Evolutionary conservation across 1,140 invertebrate species (phyloP), one percentile per base, ranked within the genome.

Genomic region (Vollenhovia emeryi): DNA sequence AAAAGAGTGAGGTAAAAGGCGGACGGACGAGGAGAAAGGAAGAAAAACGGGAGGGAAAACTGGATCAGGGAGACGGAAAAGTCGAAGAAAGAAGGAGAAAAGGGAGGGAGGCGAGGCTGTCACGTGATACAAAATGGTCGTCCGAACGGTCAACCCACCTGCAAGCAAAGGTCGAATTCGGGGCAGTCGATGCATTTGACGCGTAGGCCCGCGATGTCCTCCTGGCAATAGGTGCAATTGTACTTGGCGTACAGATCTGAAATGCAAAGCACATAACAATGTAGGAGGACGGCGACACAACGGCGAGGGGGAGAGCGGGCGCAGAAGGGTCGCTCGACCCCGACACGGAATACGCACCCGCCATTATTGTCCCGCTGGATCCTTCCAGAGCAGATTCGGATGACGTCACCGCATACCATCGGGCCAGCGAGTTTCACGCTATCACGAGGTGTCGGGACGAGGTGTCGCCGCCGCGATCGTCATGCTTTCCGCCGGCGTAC

Each of bases 161-260:
- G 98, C 95, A 98, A 96, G 96, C 98, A 99, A 95, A 99, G 96
- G 96, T 98, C 97, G 94, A 98, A 97, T 93, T 98, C 97, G 88
- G 96, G 94, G 95, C 98, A 99, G 93, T 98, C 98, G 62, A 96
- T 96, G 95, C 98, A 99, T 95, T 98, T 97, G 59, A 99, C 97
- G 88, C 98, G 96, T 74, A 98, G 96, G 62, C 97, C 98, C 86
- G 96, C 96, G 83, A 99, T 98, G 95, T 98, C 97, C 95, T 98
- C 97, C 95, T 98, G 98, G 94, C 98, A 99, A 95, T 98, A 98
- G 88, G 97, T 98, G 95, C 98, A 99, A 93, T 96, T 97, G 94
- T 98, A 97, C 95, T 97, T 97, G 21, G 96, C 96, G 93, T 98
- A 98, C 85, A 98, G 93, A 93, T 96, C 95, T 95, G 92, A 64